Conservation (phyloP, 2,113 vertebrate species). For the Spea bombifrons region DNA sequence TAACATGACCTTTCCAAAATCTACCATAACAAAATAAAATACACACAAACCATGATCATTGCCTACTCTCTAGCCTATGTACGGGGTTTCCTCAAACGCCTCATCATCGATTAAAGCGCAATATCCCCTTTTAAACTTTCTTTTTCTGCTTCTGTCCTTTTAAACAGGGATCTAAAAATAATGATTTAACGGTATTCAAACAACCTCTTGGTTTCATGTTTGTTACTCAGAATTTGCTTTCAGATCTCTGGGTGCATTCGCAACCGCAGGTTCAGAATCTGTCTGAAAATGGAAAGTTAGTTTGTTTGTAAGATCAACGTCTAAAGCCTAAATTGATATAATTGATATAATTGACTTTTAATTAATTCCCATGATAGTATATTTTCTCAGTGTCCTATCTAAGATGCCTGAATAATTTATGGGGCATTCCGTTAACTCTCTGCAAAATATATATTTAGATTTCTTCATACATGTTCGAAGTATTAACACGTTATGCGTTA, state of each 20-base stretch:
- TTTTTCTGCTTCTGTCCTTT: too few species aligned
- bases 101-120: too few species aligned
- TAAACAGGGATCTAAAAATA: too few species aligned
- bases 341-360: slow-evolving; percentile 90
- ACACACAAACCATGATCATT: too few species aligned
- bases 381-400: slow-evolving; percentile 76
- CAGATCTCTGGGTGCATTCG: neutral
- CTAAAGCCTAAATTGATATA: slow-evolving; percentile 80
- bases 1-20: too few species aligned
- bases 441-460: slow-evolving; percentile 61
- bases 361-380: slow-evolving; percentile 86
- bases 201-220: neutral
- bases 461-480: slow-evolving; percentile 55
- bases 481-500: slow-evolving; percentile 47
- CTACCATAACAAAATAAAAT: too few species aligned
- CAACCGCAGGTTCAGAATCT: slow-evolving; percentile 10
- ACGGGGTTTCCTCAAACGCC: too few species aligned
- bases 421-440: slow-evolving; percentile 63
- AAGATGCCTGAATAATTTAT: slow-evolving; percentile 80
- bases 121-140: too few species aligned
- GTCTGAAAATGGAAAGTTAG: slow-evolving; percentile 52
- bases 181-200: too few species aligned
- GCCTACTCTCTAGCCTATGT: too few species aligned
- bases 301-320: slow-evolving; percentile 77
- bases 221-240: slow-evolving; percentile 10